Base-by-base conservation (phyloP, 2,797 vertebrate genomes). In the Eulemur mongoz region DNA sequence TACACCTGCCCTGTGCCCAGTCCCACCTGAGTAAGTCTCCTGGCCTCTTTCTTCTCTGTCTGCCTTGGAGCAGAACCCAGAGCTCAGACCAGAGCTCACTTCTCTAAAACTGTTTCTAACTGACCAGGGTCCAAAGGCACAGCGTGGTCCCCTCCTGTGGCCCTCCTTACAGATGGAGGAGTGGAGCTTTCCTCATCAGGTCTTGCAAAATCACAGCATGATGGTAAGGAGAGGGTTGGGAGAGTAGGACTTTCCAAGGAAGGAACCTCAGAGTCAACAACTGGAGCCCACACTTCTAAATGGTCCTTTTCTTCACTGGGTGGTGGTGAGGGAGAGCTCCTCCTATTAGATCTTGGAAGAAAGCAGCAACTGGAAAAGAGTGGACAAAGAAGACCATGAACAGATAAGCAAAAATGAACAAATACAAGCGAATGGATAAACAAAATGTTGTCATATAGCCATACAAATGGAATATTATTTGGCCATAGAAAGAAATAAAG, bases 361-460 rank as follows among this genome's bases (percentile, higher is more conserved):
- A 98, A 98, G 94, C 98, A 98, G 94, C 98, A 98, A 94, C 98
- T 98, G 93, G 52, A 81, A 89, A 89, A 84, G 35, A 78, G n/a
- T 6, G 30, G 15, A 38, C 78, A 75, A 63, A 65, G 38, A 48
- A 63, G 7, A 59, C 14, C 52, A 40, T n/a, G 54, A 59, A 15
- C 57, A 50, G 61, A 9, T 22, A 79, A 61, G 95, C 80, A 32
- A 27, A 27, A 45, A 40, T 2, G 4, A 38, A 54, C 12, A 30
- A n/a, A 61, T 43, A 23, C 2, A 50, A 20, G 10, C 7, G 14
- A 94, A 52, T 1, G 9, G 22, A 72, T 35, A 40, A 12, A 63
- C n/a, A 27, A 15, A 40, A 59, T 40, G 38, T 23, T 32, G 10
- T 54, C 59, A 80, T 59, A 2, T 4, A 3, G 1, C 50, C 30